Evolutionary conservation across 2,797 vertebrate species (phyloP), one percentile per base, ranked within the genome.

Genomic region (Tolypeutes matacus): DNA sequence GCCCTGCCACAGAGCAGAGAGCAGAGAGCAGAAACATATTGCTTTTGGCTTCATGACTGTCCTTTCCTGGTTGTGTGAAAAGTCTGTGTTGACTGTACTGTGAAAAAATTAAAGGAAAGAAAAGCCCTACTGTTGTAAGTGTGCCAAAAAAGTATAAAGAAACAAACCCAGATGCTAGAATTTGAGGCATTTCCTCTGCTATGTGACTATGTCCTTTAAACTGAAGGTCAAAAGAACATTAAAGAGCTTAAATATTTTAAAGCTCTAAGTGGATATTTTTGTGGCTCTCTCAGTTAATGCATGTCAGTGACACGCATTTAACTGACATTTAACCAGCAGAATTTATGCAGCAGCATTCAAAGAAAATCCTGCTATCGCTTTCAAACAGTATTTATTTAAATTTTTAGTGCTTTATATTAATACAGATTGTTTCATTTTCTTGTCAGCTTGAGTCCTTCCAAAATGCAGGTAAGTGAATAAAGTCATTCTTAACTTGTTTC

Each of bases 121-220:
- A 97, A 98, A 98, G 98, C 98, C 96, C 95, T 98, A 96, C 95
- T 98, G 87, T 95, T 97, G 94, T 96, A 98, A 97, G 96, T 29
- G 88, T 98, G 98, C 98, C 98, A 99, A 97, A 98, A 95, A 97
- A 98, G 97, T 97, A 98, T 98, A 98, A 98, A 98, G 97, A 97
- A 98, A 98, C 98, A 98, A 98, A 98, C 98, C 97, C 98, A 98
- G 98, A 97, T 96, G 98, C 95, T 97, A 99, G 98, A 99, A 99
- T 99, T 98, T 98, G 89, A 98, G 98, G 98, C 98, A 99, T 99
- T 99, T 99, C 99, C 98, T 99, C 97, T 95, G 15, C 96, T 97
- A 98, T 98, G 98, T 84, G 97, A 98, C 97, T 97, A 97, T 98
- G 98, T 98, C 98, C 98, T 98, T 96, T 96, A 98, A 56, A 97